Base-by-base conservation (phyloP, 1,140 invertebrate species). In the Orchestia grillus region DNA sequence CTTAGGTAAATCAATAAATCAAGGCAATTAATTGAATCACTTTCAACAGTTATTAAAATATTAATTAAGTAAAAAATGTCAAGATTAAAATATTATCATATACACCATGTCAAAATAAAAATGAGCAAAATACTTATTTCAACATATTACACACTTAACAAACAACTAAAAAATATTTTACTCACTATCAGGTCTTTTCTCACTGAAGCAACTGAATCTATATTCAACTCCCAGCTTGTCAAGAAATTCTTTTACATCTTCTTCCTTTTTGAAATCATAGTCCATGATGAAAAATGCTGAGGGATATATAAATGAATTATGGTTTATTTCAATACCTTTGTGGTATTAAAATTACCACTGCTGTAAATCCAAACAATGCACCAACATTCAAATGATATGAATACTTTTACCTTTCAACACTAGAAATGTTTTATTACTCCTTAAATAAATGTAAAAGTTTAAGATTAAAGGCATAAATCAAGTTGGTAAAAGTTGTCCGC, bases 181-280 rank as follows among this genome's bases (percentile, higher is more conserved):
- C 98, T 98, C 97, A 96, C 96, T 97, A n/a, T 99, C 98, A 36
- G 98, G 98, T 97, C 98, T 98, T 97, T 98, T 99, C 97, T 99
- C 98, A 91, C 98, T 98, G 96, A 98, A 98, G 97, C 99, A 99
- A 87, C 99, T 98, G 97, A 99, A 99, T 97, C 98, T 98, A 97
- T 99, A 99, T 97, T 99, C 99, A 36, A 98, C 98, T n/a, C 98
- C 98, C 96, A 99, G 97, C 97, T 99, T 99, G 96, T 99, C 98
- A 45, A 99, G 97, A 97, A 98, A 99, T 96, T 99, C 98, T 97
- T 99, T 98, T 0, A 99, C 98, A 96, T 99, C 98, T 92, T 98
- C 98, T 97, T 98, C 98, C 96, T 98, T 98, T 97, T 99, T 99
- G 57, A 99, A 98, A 98, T 99, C 98, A 97, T 98, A 98, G 28